Base-by-base conservation (phyloP, 2,797 vertebrate genomes). In the Otolemur crassicaudatus region DNA sequence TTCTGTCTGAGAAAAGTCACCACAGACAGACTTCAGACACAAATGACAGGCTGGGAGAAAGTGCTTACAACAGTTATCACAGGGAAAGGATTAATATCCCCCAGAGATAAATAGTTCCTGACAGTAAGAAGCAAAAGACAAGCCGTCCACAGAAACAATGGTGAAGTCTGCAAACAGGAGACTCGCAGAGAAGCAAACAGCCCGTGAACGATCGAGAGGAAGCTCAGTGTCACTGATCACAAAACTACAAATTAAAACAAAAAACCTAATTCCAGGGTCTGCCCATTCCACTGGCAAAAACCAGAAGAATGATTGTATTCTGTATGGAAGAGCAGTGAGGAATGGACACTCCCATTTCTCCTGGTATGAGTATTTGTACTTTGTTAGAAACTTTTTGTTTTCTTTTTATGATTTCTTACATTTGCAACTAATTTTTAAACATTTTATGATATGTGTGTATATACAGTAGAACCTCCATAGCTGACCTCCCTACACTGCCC, bases 61-160 rank as follows among this genome's bases (percentile, higher is more conserved):
- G 75, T 29, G 16, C 4, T 75, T 27, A 84, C 61, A 2, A 84
- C 46, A 2, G 65, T 91, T 75, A 90, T 75, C 79, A 49, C 13
- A 46, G 63, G 88, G 87, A 70, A 81, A 84, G 27, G 89, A 56
- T 53, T 58, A 53, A 90, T 70, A 67, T 46, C 77, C 49, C 69
- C 34, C 79, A 65, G 84, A 90, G 77, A 90, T 72, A 87, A 87
- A 81, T 82, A 49, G 27, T 27, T 61, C 34, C 37, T 34, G 43
- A 83, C 76, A 67, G 58, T 73, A 77, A 80, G n/a, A 14, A 94
- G 89, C 43, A 67, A 67, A 87, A 87, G 56, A 94, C 34, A 94
- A 87, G 82, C 63, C 94, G 16, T 58, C 22, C 76, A 8, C 7
- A 16, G 29, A 92, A 67, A 95, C 91, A 92, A 90, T 17, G 53